Evolutionary conservation across 2,888 invertebrate species (phyloP).

Genomic region (Drosophila pullipes): DNA sequence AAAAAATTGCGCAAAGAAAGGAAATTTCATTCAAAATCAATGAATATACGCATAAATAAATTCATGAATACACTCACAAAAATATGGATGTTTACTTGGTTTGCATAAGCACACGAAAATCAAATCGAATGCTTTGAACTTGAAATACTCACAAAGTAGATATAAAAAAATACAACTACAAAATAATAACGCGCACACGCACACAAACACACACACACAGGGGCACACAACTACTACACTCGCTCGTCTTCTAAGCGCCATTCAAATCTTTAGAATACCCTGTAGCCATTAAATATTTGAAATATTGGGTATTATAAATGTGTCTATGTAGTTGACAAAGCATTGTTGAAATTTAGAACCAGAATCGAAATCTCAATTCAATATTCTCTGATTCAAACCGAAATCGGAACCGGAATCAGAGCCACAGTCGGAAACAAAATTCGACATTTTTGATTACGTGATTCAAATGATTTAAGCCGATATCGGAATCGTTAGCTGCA

Average conservation of each 20-base stretch:
- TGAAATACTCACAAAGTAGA: conserved; percentile 47
- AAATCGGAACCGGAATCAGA: not conserved
- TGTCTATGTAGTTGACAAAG: not conserved
- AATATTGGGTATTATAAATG: not conserved
- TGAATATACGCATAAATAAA: conserved; percentile 3
- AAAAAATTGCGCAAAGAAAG: conserved; percentile 17
- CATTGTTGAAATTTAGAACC: not conserved
- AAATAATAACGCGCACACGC: not conserved
- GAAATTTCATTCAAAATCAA: conserved; percentile 25
- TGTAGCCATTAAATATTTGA: not conserved
- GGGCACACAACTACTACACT: conserved; percentile 5
- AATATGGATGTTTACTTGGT: conserved; percentile 19
- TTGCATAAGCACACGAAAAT: conserved; percentile 32
- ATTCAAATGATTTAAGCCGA: not conserved
- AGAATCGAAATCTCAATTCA: not conserved
- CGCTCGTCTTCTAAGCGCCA: conserved; percentile 32
- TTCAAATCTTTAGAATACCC: conserved; percentile 27
- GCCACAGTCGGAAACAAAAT: not conserved
- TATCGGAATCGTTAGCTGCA: not conserved
- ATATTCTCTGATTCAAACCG: not conserved
- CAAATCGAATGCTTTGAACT: conserved; percentile 46
- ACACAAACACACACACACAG: not conserved
- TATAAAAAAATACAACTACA: conserved; percentile 3
- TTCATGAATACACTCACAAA: conserved; percentile 10
- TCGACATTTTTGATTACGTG: not conserved